These are phyloP conservation scores for Anseranas semipalmata DNA, from an alignment of 2,113 vertebrate genomes.

Conservation along the genomic window DNA sequence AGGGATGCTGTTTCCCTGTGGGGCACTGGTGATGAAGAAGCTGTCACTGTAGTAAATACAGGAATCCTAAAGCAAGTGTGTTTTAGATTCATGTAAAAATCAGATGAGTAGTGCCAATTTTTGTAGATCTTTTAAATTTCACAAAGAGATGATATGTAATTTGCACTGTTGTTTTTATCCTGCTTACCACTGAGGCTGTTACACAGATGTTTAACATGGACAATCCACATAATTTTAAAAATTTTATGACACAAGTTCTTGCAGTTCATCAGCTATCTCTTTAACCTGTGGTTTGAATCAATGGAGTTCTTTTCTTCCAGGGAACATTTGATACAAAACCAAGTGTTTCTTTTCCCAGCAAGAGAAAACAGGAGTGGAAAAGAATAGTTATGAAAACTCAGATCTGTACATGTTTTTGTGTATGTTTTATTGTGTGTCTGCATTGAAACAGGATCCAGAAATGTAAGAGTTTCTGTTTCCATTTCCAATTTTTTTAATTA, in stretches of 20 bases:
- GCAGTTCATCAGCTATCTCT: not conserved
- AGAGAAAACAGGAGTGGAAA: not conserved
- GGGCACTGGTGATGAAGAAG: rapidly evolving
- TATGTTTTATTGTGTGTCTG: not conserved
- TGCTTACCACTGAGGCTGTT: not conserved
- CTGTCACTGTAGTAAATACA: not conserved
- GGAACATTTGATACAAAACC: not conserved
- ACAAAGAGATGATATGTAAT: not conserved
- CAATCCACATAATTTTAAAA: not conserved
- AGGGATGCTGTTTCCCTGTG: not conserved
- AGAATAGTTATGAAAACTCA: not conserved
- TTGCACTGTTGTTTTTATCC: not conserved
- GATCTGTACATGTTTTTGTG: not conserved
- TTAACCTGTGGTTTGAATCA: not conserved
- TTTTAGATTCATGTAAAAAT: not conserved
- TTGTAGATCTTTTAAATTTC: not conserved
- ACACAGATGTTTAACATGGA: not conserved
- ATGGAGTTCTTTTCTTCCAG: not conserved
- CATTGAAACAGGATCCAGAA: not conserved
- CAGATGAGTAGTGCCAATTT: not conserved
- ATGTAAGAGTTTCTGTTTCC: not conserved
- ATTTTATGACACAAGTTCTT: not conserved
- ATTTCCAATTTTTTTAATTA: not conserved
- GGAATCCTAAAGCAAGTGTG: not conserved
- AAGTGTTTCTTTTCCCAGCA: not conserved